Base-by-base conservation (phyloP, 1,140 invertebrate species). In the Liolophura sinensis region DNA sequence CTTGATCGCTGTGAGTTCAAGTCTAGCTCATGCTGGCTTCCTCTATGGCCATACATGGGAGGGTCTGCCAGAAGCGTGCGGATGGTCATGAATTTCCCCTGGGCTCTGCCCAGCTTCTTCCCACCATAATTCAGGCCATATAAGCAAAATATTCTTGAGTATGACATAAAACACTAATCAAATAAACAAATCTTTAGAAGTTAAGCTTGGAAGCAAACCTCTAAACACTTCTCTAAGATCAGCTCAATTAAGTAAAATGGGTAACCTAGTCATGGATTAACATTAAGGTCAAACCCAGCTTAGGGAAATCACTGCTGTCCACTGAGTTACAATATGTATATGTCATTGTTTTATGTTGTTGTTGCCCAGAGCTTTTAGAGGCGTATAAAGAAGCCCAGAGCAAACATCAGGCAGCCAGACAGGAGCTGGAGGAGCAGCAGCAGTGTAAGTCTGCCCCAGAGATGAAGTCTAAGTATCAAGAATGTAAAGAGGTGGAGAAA, bases 401-500 rank as follows among this genome's bases (percentile, higher is more conserved):
- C n/a, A 70, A 73, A 24, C 70, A 73, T 62, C 58, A 75, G 40
- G 70, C 73, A 56, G 74, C 80, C 1, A 70, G 76, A 56, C 67
- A 70, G 20, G 83, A 84, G 16, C 69, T 83, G 12, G 64, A 77
- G 31, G 83, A 84, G 50, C 82, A 83, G 64, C 63, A 77, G 54
- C 64, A 68, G 4, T 52, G 71, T 14, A 71, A 78, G 72, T 74
- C 81, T 24, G 52, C 72, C 14, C 74, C 79, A 15, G 81, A 82
- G 62, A 83, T 83, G 80, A 69, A 77, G 61, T 70, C 71, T n/a
- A 83, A 84, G 60, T 73, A 80, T 56, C 73, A 76, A 46, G 83
- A 84, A 65, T 83, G 77, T 61, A 56, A 74, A 14, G 80, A 82
- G n/a, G 78, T 77, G 1, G 78, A 84, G 62, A 67, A 67, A 25